Evolutionary conservation across 2,113 vertebrate genomes (phyloP), one percentile per base, ranked within the genome.

Genomic region (Lutjanus erythropterus): DNA sequence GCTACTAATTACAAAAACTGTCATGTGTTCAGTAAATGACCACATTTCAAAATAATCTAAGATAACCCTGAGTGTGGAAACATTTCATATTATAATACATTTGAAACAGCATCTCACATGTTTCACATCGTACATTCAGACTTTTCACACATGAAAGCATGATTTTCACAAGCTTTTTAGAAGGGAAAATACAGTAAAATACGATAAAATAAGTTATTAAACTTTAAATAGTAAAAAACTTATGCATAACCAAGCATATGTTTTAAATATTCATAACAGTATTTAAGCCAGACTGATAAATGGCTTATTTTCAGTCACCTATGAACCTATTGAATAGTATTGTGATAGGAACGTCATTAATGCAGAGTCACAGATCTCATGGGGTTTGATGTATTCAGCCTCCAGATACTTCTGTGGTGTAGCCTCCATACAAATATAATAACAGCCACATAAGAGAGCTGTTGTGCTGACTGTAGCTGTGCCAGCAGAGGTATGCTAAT

Each of bases 401-500:
- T 66, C 18, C 4, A 75, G 80, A 84, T 58, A 11, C 44, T 14
- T 69, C 5, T 73, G 74, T 21, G 81, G 71, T 41, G 58, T 2
- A 11, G 71, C 74, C 65, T 68, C 56, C 71, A 12, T 44, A n/a
- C 78, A 79, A 71, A 64, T 39, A 61, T 6, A 68, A 55, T 2
- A 39, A 59, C 64, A 25, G 76, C 83, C 88, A 85, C 78, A 88
- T 47, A 9, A 77, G 67, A 86, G 66, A 1, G 66, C 44, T 14
- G 76, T 23, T 11, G 37, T 41, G 55, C 66, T 35, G 76, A 72
- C 60, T 85, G 81, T 33, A 49, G 71, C 58, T 2, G 71, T 31
- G 82, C 66, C 80, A 76, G 78, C 65, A 55, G 83, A 93, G 89
- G 88, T 87, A 81, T 87, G 89, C 73, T 75, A 86, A 86, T 77